Evolutionary conservation across 2,888 invertebrate genomes (phyloP).

Genomic region (Cinara cedri): DNA sequence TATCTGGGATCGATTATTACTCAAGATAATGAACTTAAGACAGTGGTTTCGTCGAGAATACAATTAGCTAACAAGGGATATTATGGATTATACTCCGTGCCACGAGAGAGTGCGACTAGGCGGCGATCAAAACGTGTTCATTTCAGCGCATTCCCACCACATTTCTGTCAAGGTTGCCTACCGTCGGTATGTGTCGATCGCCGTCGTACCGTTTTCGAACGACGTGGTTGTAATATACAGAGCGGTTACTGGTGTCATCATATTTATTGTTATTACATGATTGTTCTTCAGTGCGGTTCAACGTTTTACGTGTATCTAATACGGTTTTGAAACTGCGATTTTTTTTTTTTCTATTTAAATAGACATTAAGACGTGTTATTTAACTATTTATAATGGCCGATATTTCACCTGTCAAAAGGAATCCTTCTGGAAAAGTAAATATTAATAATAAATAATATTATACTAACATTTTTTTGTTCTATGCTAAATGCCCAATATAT

Average conservation of each 20-base stretch:
- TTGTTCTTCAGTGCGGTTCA: neutral
- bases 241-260: neutral
- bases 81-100: no score
- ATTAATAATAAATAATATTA: neutral
- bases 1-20: no score
- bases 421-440: constrained; percentile 7
- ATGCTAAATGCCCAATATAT: no score
- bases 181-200: neutral
- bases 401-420: neutral
- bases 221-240: neutral
- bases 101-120: neutral
- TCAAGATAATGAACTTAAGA: neutral
- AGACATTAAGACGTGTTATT: neutral
- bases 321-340: neutral
- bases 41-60: no score
- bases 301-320: neutral
- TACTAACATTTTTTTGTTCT: neutral
- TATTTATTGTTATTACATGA: neutral
- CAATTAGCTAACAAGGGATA: no score
- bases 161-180: neutral
- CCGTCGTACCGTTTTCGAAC: neutral
- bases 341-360: neutral
- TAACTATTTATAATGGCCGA: neutral
- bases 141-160: neutral
- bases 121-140: no score